Conservation (phyloP, 2,113 vertebrate species). For the Callionymus lyra region DNA sequence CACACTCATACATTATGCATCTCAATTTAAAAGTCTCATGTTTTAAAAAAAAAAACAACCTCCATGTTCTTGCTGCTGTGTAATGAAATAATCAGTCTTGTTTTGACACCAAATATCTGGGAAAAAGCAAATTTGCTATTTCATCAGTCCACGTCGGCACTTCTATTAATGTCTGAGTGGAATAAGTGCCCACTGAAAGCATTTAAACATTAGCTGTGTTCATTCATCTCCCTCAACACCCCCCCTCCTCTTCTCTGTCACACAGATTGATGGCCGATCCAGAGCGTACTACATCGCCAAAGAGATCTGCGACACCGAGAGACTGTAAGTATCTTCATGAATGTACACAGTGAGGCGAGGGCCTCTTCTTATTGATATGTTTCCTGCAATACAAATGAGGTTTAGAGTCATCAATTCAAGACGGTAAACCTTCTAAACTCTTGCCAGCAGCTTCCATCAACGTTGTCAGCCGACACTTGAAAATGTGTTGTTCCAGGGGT, state of each 20-base stretch:
- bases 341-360: no score
- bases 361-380: no score
- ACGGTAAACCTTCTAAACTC: no score
- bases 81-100: slow-evolving; percentile 70
- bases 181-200: slow-evolving; percentile 29
- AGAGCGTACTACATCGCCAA: slow-evolving; percentile 82
- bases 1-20: slow-evolving; percentile 65
- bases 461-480: no score
- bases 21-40: slow-evolving; percentile 44
- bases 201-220: slow-evolving; percentile 43
- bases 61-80: slow-evolving; percentile 32
- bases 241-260: slow-evolving; percentile 31
- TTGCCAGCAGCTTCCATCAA: no score
- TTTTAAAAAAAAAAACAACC: slow-evolving; percentile 33
- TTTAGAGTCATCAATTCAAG: no score
- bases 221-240: slow-evolving; percentile 40
- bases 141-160: slow-evolving; percentile 3
- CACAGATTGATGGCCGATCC: slow-evolving; percentile 82
- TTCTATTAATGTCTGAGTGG: slow-evolving; percentile 30
- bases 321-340: slow-evolving; percentile 73
- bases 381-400: no score
- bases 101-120: slow-evolving; percentile 49
- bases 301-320: slow-evolving; percentile 85
- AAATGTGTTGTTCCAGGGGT: no score
- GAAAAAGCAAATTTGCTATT: slow-evolving; percentile 26